A percentile compares a stretch with the other conserved stretches of the same genome.
phyloP scores from a whole-genome alignment of 2,797 vertebrate genomes.

The Adelosebastes latens region DNA sequence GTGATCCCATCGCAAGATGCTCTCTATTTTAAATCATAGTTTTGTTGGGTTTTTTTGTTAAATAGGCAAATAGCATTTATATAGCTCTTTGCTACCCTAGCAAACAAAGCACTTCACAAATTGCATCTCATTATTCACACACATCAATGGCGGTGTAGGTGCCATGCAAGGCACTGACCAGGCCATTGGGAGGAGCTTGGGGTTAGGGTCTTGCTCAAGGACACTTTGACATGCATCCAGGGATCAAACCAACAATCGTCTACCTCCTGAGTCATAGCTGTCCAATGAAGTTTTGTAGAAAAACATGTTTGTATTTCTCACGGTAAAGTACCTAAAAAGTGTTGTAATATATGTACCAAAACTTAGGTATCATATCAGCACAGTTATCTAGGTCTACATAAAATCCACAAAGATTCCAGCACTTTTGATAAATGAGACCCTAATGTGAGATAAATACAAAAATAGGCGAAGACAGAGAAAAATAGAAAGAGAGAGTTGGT shows the following conservation, averaged over 20 bases:
- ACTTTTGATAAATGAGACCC: slow-evolving; percentile 15
- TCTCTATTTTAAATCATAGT: too few species aligned
- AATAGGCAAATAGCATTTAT: background rate
- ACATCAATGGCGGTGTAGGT: background rate
- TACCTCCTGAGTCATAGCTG: background rate
- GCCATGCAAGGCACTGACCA: background rate
- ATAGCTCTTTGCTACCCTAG: too few species aligned
- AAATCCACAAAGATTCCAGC: background rate
- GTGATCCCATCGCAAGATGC: too few species aligned
- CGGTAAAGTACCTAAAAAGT: background rate
- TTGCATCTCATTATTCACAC: background rate
- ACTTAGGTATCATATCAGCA: background rate
- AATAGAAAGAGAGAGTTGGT: background rate
- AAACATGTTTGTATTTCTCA: background rate
- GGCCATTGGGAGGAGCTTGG: background rate
- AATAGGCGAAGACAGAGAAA: background rate
- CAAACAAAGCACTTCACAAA: background rate
- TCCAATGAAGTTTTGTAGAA: background rate
- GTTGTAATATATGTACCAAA: background rate
- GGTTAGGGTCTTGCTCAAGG: background rate
- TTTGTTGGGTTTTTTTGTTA: background rate
- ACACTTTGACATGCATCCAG: background rate
- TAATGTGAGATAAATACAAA: slow-evolving; percentile 15
- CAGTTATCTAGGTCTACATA: background rate
- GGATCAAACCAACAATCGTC: too few species aligned